Conservation (phyloP, 2,797 vertebrate species). For the Mormyrops attenuatus region DNA sequence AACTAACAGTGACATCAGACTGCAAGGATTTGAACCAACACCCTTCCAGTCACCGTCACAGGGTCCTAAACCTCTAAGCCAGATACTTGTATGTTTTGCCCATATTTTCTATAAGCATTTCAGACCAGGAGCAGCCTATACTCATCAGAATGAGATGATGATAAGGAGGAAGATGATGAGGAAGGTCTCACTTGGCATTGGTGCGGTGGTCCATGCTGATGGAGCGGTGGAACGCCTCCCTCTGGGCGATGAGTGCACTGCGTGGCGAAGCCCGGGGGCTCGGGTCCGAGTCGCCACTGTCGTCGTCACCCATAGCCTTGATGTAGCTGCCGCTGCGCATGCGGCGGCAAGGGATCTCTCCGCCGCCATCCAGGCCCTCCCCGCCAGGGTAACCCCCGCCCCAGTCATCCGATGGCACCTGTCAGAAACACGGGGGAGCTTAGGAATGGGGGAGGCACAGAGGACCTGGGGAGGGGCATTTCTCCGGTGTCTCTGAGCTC, state of each 20-base stretch:
- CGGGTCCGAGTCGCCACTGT: slow-evolving; percentile 86
- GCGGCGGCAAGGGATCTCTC: slow-evolving; percentile 93
- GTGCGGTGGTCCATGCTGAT: slow-evolving; percentile 92
- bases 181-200: slow-evolving; percentile 43
- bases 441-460: neutral
- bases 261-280: slow-evolving; percentile 86
- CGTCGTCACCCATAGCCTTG: slow-evolving; percentile 98
- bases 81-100: neutral
- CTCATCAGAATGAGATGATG: neutral
- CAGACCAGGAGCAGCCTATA: neutral
- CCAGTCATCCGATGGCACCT: slow-evolving; percentile 97
- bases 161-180: neutral
- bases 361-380: slow-evolving; percentile 61
- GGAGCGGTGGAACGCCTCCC: slow-evolving; percentile 85
- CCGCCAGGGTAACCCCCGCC: slow-evolving; percentile 70
- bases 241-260: slow-evolving; percentile 71
- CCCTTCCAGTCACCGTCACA: neutral
- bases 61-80: neutral
- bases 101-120: neutral
- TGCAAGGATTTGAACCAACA: neutral
- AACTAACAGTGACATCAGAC: neutral
- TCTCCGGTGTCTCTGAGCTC: neutral
- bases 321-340: slow-evolving; percentile 99
- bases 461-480: neutral
- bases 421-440: neutral